A percentile compares a stretch with the other conserved stretches of the same genome.
These are phyloP conservation scores for Euplagia quadripunctaria DNA, from an alignment of 2,888 invertebrate genomes.

Conservation along the genomic window DNA sequence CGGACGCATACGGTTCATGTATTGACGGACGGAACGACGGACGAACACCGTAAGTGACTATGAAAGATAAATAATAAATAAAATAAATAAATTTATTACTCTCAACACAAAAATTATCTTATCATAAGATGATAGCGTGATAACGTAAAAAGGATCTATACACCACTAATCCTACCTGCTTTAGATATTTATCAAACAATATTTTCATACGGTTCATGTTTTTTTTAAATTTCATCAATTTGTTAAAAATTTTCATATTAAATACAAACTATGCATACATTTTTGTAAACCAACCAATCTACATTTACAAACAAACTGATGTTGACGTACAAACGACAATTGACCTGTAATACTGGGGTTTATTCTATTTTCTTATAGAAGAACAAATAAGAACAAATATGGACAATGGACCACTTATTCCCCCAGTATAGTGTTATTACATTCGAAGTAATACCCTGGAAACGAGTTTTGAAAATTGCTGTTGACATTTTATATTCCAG, in stretches of 20 bases:
- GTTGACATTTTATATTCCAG: slow-evolving; percentile 33
- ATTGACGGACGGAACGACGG: too few relatives aligned
- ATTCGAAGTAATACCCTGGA: slow-evolving; percentile 18
- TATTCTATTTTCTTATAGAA: neutral
- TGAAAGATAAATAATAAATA: neutral
- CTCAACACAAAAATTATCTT: too few relatives aligned
- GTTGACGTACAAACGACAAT: neutral
- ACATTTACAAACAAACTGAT: neutral
- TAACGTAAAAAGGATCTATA: neutral
- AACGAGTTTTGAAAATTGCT: slow-evolving; percentile 23
- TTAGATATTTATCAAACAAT: neutral
- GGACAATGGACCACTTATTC: slow-evolving; percentile 10
- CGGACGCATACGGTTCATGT: too few relatives aligned
- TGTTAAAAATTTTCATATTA: neutral
- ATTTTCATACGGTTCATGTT: neutral
- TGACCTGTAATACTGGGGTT: neutral
- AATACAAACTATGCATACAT: neutral
- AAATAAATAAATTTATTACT: too few relatives aligned
- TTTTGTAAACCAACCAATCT: neutral
- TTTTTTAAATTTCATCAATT: too few relatives aligned
- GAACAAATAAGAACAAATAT: neutral
- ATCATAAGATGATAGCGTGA: neutral
- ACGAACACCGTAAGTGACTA: neutral
- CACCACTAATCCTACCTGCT: too few relatives aligned
- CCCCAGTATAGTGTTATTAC: slow-evolving; percentile 4